phyloP scores from a whole-genome alignment of 2,888 invertebrate genomes.

The Glaucopsyche alexis region DNA sequence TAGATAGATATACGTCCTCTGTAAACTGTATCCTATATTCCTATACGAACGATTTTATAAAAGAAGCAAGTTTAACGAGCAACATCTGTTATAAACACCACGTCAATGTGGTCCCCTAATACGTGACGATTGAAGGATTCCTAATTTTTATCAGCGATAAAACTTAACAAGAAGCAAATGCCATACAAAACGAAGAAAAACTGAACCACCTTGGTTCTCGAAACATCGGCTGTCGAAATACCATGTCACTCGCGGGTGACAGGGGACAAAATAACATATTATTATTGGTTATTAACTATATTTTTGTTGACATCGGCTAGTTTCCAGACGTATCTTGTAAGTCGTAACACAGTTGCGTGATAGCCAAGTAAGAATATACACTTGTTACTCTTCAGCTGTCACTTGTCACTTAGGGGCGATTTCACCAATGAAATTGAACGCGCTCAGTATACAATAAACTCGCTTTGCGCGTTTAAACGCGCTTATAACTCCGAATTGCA shows the following conservation, averaged over 20 bases:
- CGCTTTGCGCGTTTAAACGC: no score
- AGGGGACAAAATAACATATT: background rate
- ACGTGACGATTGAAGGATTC: no score
- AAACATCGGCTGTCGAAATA: background rate
- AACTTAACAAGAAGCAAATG: background rate
- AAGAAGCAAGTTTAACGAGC: no score
- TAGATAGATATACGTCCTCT: no score
- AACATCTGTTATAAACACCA: no score
- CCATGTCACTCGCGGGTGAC: constrained; percentile 3
- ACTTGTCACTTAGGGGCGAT: background rate
- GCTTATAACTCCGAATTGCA: no score
- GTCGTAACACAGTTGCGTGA: background rate
- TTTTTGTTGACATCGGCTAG: background rate
- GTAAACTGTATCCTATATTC: no score
- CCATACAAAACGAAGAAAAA: background rate
- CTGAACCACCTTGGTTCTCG: background rate
- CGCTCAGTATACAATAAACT: no score
- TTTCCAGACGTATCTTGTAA: background rate
- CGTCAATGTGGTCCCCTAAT: no score
- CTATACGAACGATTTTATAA: no score
- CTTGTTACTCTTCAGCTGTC: background rate
- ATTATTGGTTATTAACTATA: constrained; percentile 1
- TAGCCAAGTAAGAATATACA: background rate
- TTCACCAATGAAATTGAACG: no score
- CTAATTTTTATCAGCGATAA: no score